Base-by-base conservation (phyloP, 2,888 invertebrate species). In the Drymonia ruficornis region DNA sequence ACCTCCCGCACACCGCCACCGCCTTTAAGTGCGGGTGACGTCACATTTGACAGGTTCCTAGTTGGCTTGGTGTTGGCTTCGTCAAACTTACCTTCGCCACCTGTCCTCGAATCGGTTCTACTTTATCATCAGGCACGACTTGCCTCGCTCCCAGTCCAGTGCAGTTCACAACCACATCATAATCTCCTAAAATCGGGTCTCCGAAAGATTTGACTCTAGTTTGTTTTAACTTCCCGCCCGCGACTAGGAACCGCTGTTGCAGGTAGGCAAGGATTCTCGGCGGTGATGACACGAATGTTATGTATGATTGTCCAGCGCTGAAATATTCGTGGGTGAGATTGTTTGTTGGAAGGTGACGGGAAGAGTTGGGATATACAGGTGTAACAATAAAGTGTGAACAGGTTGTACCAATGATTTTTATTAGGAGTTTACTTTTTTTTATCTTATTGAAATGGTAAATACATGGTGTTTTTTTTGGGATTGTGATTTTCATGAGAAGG, bases 121-220 rank as follows among this genome's bases (percentile, higher is more conserved):
- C 88, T 36, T 79, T 76, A 0, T 81, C 65, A 87, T 98, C 97
- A 0, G 93, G 89, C 0, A 95, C 93, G 0, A 97, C 80, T 9
- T 89, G 63, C 63, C 90, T 89, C 0, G 97, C 94, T 0, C 94
- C 95, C 0, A 97, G 74, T 1, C 97, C 98, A 1, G 95, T 93
- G 68, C 97, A 98, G 80, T 98, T 97, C 44, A 98, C 93, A n/a
- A 98, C 88, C 0, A 96, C 90, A 76, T 97, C 95, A 71, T 89
- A 95, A 0, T 84, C 81, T 34, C 93, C 87, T 5, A 94, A 79
- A 0, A 96, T 77, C 49, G 90, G 80, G 12, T 93, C 85, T 0
- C 67, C 53, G 0, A 92, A 56, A 0, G 88, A 86, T 1, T 59
- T 59, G 11, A 92, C 57, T 31, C 72, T 74, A 0, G 68, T 71